phyloP scores from a whole-genome alignment of 2,113 vertebrate genomes.

The Panurus biarmicus region DNA sequence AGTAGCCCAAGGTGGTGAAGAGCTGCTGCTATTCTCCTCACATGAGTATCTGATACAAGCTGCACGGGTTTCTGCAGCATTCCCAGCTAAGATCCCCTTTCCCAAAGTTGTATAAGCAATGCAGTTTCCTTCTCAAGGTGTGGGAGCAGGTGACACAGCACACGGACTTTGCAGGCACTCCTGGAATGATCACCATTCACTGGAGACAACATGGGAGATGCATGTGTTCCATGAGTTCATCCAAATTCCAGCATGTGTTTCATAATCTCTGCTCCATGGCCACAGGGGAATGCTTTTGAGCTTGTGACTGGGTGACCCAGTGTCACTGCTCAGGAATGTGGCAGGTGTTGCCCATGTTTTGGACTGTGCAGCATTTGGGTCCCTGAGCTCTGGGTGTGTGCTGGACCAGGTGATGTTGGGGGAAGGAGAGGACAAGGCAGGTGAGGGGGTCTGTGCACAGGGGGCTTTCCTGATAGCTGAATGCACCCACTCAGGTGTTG shows the following conservation, averaged over 20 bases:
- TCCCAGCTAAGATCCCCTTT: background rate
- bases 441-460: background rate
- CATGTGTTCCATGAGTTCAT: background rate
- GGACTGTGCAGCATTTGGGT: background rate
- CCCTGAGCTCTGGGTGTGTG: background rate
- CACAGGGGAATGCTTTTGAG: background rate
- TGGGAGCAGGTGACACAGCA: background rate
- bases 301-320: background rate
- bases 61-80: background rate
- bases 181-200: background rate
- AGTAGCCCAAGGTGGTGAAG: background rate
- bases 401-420: background rate
- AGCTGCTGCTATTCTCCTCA: background rate
- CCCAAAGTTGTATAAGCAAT: background rate
- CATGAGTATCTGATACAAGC: background rate
- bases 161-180: background rate
- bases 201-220: background rate
- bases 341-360: background rate
- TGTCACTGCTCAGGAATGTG: background rate
- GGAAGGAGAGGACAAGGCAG: background rate
- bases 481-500: background rate
- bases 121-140: background rate
- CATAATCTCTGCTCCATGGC: background rate
- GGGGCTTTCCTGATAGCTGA: background rate
- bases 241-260: rapidly evolving